phyloP scores from a whole-genome alignment of 2,888 invertebrate species.

The Meliscaeva auricollis region DNA sequence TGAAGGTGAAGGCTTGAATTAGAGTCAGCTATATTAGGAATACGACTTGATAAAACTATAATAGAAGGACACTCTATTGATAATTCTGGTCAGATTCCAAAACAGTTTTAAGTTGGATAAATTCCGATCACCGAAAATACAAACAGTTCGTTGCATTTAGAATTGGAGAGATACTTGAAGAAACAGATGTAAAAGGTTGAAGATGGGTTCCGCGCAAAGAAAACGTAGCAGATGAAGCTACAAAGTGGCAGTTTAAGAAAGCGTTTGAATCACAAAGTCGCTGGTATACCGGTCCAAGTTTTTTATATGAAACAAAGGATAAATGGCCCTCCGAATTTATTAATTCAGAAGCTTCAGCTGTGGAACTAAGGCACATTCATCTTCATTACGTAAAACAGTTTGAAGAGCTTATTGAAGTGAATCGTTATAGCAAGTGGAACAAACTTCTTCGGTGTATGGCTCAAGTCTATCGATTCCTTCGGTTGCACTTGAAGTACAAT shows the following conservation, averaged over 20 bases:
- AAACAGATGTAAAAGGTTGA: conserved; percentile 3
- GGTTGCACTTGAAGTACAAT: background rate
- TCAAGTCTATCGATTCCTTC: background rate
- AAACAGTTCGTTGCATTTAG: conserved; percentile 45
- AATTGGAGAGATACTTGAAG: conserved; percentile 37
- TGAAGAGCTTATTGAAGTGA: background rate
- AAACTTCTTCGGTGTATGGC: background rate
- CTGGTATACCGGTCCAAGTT: background rate
- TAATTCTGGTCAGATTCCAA: conserved; percentile 46
- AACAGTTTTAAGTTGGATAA: conserved; percentile 42
- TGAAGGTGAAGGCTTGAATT: conserved; percentile 11
- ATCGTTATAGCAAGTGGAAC: conserved; percentile 1
- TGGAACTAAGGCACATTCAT: background rate
- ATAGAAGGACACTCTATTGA: background rate
- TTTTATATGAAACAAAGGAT: background rate
- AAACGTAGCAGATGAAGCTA: conserved; percentile 1
- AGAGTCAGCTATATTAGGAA: conserved; percentile 26
- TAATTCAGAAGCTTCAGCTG: background rate
- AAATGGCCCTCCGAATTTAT: background rate
- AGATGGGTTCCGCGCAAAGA: conserved; percentile 23
- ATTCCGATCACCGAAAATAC: conserved; percentile 27
- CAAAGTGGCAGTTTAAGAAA: background rate
- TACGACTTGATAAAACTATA: conserved; percentile 4
- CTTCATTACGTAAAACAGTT: background rate
- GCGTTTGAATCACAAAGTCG: background rate